phyloP scores from a whole-genome alignment of 2,888 invertebrate species.

The Tribolium freemani region DNA sequence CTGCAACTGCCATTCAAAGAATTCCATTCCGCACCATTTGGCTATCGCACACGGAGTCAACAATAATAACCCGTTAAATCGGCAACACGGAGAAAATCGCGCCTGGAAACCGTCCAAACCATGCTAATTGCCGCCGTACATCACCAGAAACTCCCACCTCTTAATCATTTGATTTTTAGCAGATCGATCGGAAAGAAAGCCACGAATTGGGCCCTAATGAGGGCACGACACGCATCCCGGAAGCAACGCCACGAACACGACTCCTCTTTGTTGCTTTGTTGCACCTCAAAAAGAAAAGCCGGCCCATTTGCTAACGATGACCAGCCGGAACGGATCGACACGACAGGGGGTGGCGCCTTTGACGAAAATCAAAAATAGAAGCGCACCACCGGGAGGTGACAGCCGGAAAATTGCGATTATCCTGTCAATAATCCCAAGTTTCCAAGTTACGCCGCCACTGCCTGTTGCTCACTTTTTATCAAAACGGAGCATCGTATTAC shows the following conservation, averaged over 20 bases:
- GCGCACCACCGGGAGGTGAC: constrained; percentile 27
- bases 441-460: too few relatives aligned
- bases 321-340: constrained; percentile 29
- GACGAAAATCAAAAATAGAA: constrained; percentile 18
- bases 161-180: not conserved
- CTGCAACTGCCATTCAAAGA: too few relatives aligned
- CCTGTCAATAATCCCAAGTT: constrained; percentile 11
- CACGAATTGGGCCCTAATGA: constrained; percentile 55
- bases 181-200: constrained; percentile 11
- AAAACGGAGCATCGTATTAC: not conserved
- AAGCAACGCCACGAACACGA: constrained; percentile 57
- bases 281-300: constrained; percentile 8
- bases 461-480: not conserved
- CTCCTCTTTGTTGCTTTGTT: constrained; percentile 34
- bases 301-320: constrained; percentile 38
- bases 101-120: constrained; percentile 38
- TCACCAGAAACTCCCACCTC: constrained; percentile 1
- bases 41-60: not conserved
- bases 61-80: constrained; percentile 21
- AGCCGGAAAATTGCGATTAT: constrained; percentile 25
- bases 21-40: not conserved
- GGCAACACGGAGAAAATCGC: constrained; percentile 18
- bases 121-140: constrained; percentile 39
- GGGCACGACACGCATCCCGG: constrained; percentile 46
- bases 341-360: constrained; percentile 20